Conservation (phyloP, 2,888 invertebrate species). For the Drosophila macrospina region DNA sequence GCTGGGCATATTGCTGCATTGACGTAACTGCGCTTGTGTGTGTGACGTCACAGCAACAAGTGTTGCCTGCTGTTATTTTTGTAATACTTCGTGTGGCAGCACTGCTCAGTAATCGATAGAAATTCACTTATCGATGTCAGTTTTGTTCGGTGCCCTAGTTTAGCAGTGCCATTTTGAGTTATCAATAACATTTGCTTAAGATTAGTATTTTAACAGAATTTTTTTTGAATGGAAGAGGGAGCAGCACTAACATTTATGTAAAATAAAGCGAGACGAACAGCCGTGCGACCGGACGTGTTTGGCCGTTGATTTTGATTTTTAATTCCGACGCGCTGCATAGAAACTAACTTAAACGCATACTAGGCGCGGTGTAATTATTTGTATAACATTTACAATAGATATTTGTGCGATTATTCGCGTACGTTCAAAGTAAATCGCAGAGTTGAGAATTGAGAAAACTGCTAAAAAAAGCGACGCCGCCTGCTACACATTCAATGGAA, state of each 20-base stretch:
- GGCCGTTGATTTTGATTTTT: slow-evolving; percentile 76
- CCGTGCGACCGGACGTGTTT: slow-evolving; percentile 69
- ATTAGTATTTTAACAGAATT: slow-evolving; percentile 17
- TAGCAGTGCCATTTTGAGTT: slow-evolving; percentile 12
- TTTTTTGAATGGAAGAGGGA: slow-evolving; percentile 7
- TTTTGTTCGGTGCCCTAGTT: background rate
- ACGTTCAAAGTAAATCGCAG: slow-evolving; percentile 11
- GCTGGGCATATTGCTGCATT: slow-evolving; percentile 83
- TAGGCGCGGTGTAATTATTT: slow-evolving; percentile 44
- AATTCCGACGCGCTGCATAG: slow-evolving; percentile 61
- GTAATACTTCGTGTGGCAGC: slow-evolving; percentile 24
- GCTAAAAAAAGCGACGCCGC: slow-evolving; percentile 44
- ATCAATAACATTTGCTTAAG: background rate
- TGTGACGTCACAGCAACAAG: slow-evolving; percentile 75
- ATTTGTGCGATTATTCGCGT: slow-evolving; percentile 40
- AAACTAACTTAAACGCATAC: slow-evolving; percentile 39
- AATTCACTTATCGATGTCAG: slow-evolving; percentile 6
- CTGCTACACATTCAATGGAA: slow-evolving; percentile 24
- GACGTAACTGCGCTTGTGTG: slow-evolving; percentile 68
- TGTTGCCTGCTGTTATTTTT: slow-evolving; percentile 41
- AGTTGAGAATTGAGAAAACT: slow-evolving; percentile 30
- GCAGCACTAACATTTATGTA: slow-evolving; percentile 54
- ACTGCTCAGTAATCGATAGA: slow-evolving; percentile 20
- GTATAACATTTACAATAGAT: slow-evolving; percentile 23
- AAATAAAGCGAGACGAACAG: slow-evolving; percentile 64